phyloP scores from a whole-genome alignment of 2,797 vertebrate species.

The Girardinus metallicus region DNA sequence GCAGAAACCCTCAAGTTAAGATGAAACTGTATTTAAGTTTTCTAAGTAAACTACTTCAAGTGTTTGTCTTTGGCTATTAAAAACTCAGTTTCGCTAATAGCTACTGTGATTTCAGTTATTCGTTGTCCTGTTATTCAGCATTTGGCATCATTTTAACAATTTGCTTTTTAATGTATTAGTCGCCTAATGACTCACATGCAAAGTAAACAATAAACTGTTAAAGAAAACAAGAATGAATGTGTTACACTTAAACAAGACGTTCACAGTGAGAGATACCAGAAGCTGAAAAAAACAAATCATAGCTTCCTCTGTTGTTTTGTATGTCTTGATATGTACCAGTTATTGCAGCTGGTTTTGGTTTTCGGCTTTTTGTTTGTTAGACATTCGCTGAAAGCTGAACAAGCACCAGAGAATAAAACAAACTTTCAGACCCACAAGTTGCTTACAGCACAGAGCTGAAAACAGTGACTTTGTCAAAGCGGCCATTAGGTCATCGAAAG shows the following conservation, averaged over 20 bases:
- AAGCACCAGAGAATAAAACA: slow-evolving; percentile 2
- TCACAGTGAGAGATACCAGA: not conserved
- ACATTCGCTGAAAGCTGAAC: not conserved
- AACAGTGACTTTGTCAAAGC: no score
- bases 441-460: not conserved
- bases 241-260: not conserved
- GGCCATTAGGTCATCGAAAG: not conserved
- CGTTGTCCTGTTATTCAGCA: not conserved
- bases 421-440: not conserved
- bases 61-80: not conserved
- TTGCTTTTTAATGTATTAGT: not conserved
- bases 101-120: not conserved
- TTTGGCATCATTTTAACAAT: not conserved
- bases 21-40: not conserved
- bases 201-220: not conserved
- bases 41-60: not conserved
- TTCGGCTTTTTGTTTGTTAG: not conserved
- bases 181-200: not conserved
- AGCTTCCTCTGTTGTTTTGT: not conserved
- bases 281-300: not conserved
- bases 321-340: not conserved
- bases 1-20: not conserved
- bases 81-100: not conserved
- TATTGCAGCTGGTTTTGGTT: slow-evolving; percentile 1
- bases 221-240: not conserved